Conservation (phyloP, 2,113 vertebrate genomes). For the Hucho hucho region DNA sequence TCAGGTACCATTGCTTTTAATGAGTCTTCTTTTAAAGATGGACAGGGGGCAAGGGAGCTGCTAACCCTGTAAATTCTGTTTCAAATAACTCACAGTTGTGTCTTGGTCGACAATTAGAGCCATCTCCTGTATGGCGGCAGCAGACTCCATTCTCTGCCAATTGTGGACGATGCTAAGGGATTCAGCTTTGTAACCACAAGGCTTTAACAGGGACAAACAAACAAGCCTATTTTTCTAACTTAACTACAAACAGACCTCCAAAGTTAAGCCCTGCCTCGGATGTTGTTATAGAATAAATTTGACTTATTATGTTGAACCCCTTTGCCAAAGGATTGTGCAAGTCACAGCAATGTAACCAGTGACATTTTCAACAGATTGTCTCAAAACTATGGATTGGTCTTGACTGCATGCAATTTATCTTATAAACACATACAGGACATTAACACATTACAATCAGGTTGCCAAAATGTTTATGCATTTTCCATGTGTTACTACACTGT, state of each 20-base stretch:
- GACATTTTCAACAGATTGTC: background rate
- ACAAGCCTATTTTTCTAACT: background rate
- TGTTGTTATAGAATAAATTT: slow-evolving; percentile 4
- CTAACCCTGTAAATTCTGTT: slow-evolving; percentile 1
- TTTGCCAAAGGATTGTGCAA: background rate
- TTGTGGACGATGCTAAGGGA: too few species aligned
- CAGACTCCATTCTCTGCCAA: background rate
- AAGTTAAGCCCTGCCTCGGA: slow-evolving; percentile 2
- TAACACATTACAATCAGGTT: too few species aligned
- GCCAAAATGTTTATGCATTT: too few species aligned
- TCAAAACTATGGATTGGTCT: background rate
- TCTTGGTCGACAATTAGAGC: background rate
- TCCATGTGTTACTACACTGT: background rate
- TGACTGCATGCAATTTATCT: too few species aligned
- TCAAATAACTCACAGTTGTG: background rate
- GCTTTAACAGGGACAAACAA: background rate
- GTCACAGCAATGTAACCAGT: background rate
- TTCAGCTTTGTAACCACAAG: background rate
- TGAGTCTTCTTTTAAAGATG: slow-evolving; percentile 14
- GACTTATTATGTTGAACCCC: background rate
- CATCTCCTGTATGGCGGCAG: background rate
- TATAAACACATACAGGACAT: too few species aligned
- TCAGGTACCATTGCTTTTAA: background rate
- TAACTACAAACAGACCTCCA: background rate
- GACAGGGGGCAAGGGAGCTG: background rate